Base-by-base conservation (phyloP, 2,113 vertebrate genomes). In the Platanista minor region DNA sequence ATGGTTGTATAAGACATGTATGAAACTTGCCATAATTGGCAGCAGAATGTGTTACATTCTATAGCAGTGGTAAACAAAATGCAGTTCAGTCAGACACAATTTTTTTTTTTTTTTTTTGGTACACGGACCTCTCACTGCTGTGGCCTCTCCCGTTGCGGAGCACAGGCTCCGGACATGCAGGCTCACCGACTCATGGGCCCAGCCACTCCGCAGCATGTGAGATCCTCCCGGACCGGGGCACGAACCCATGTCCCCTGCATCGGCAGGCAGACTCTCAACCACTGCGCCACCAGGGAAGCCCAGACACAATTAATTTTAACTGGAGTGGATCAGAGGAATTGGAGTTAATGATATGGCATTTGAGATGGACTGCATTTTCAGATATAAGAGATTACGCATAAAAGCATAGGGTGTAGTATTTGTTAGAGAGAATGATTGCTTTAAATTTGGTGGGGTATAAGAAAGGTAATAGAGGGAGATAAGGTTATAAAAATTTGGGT, bases 301-400 rank as follows among this genome's bases (percentile, higher is more conserved):
- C 10, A 81, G 75, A 82, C n/a, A 77, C 57, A 94, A 0, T 95
- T 95, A 92, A 1, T 97, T 95, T 94, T 97, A 81, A 80, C 31
- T 74, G 64, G 46, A 31, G n/a, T 81, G n/a, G 49, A 85, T 91
- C 18, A 91, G 54, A 78, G 54, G 23, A 89, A 75, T 91, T 95
- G 29, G 20, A n/a, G 87, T 87, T 93, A 87, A 85, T 83, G 4
- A 77, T 54, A 18, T 67, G 54, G n/a, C 33, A 77, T 87, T 94
- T 90, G 69, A 94, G 69, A 46, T 96, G 29, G 31, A 87, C 12
- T 92, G 2, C 75, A 81, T 84, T 96, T 96, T 87, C 12, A 67
- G 36, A 69, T 64, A 52, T 41, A 62, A 66, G 59, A 66, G 10
- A 41, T 75, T 61, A 88, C 86, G 3, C 2, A 33, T 87, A 41